Conservation (phyloP, 2,888 invertebrate genomes). For the Esperia sulphurella region DNA sequence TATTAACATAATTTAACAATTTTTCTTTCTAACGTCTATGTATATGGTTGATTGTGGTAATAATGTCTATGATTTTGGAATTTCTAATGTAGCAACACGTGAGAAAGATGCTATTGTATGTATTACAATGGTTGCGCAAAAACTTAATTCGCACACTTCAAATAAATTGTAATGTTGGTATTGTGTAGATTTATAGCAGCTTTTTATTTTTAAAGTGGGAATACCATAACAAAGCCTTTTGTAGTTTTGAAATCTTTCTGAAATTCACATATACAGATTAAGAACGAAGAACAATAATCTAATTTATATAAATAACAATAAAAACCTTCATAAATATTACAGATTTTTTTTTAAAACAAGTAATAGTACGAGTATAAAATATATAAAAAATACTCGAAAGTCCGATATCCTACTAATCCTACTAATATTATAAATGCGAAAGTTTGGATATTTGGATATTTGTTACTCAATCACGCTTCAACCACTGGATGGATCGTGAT, state of each 20-base stretch:
- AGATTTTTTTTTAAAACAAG: too few species aligned
- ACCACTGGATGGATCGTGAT: too few species aligned
- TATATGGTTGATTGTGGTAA: constrained; percentile 15
- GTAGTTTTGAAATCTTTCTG: background rate
- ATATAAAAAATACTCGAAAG: too few species aligned
- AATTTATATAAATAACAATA: too few species aligned
- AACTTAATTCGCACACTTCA: constrained; percentile 38
- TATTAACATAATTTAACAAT: constrained; percentile 21
- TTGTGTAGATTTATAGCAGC: constrained; percentile 33
- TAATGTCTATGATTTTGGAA: constrained; percentile 32
- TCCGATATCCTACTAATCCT: too few species aligned
- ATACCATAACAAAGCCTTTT: constrained; percentile 38
- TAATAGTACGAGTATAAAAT: too few species aligned
- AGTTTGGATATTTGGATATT: too few species aligned
- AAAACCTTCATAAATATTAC: too few species aligned
- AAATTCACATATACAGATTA: too few species aligned
- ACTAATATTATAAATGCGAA: too few species aligned
- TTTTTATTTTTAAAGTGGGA: constrained; percentile 30
- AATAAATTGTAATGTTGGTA: constrained; percentile 7
- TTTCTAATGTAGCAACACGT: constrained; percentile 27
- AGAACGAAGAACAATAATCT: too few species aligned
- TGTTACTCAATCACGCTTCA: too few species aligned
- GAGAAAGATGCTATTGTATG: constrained; percentile 39
- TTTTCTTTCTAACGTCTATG: constrained; percentile 16
- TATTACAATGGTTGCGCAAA: constrained; percentile 54